These are phyloP conservation scores for Drosophila gaucha DNA, from an alignment of 2,888 invertebrate species.

Conservation along the genomic window DNA sequence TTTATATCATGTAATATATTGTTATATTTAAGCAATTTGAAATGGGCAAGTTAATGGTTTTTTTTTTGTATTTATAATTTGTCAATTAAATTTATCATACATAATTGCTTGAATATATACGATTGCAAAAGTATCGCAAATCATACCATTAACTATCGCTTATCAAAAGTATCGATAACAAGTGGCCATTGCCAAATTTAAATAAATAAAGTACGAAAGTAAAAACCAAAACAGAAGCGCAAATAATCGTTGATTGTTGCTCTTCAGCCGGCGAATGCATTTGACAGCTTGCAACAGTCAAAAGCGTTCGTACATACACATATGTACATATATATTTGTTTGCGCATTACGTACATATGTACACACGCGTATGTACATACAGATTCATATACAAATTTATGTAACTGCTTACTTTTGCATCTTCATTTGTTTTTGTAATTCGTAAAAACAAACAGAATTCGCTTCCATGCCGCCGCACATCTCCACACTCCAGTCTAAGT, in stretches of 20 bases:
- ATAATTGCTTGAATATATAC: background rate
- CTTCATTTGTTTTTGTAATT: slow-evolving; percentile 45
- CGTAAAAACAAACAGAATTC: slow-evolving; percentile 10
- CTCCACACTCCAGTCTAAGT: background rate
- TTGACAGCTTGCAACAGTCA: slow-evolving; percentile 42
- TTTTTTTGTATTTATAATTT: background rate
- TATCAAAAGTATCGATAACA: slow-evolving; percentile 25
- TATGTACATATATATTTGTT: background rate
- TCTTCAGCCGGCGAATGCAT: slow-evolving; percentile 43
- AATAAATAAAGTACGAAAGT: slow-evolving; percentile 25
- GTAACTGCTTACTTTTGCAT: slow-evolving; percentile 40
- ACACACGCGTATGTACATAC: background rate
- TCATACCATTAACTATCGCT: background rate
- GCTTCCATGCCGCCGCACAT: background rate
- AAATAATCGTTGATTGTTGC: slow-evolving; percentile 26
- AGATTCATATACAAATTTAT: background rate
- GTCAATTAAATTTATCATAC: background rate
- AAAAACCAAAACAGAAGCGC: slow-evolving; percentile 45
- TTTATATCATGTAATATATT: background rate
- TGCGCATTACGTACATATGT: background rate
- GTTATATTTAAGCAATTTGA: too few relatives aligned
- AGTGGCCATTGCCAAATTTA: background rate
- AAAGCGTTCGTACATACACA: slow-evolving; percentile 6
- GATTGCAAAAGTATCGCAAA: background rate
- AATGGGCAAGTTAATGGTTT: background rate